Evolutionary conservation across 2,113 vertebrate genomes (phyloP), one percentile per base, ranked within the genome.

Genomic region (Onychostruthus taczanowskii): DNA sequence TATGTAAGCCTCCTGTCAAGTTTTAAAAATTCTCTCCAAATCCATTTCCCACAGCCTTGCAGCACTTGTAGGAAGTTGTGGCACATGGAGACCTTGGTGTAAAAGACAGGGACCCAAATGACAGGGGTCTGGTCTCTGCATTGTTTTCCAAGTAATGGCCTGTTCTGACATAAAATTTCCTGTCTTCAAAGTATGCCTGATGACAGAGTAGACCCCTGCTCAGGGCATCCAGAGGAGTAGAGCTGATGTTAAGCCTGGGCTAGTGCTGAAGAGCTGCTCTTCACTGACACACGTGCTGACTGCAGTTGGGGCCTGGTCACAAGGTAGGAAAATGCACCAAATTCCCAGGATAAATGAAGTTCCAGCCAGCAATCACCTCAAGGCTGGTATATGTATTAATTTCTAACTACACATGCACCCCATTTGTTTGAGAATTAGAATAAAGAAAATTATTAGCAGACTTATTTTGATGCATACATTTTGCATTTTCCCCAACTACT

Each of bases 311-410:
- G 15, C 9, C 39, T 43, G 8, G 8, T 35, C 41, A 62, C 31
- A 46, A 24, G 31, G 19, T 9, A 33, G 30, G 50, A 70, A 88
- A 70, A 74, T 8, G 9, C 24, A 81, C 20, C 47, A 49, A 19
- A 75, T n/a, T 31, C 39, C 35, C 69, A 78, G 27, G 43, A 84
- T 18, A 37, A 91, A 55, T 39, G 4, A 67, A 67, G 11, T 18
- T 52, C 14, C 37, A 84, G n/a, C 11, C 50, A 86, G 20, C 31
- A 37, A 39, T 16, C 30, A 30, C 13, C 15, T 21, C 20, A 16
- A 53, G 37, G 17, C 24, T 39, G 63, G 35, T 24, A 26, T 0
- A 4, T 4, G 2, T 2, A 26, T 41, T 70, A 3, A 22, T 22
- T 43, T 43, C 18, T 86, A 83, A 84, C 14, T 50, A 67, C 11